A percentile compares a stretch with the other conserved stretches of the same genome.
phyloP scores from a whole-genome alignment of 2,888 invertebrate species.

The Ommatoiulus sabulosus region DNA sequence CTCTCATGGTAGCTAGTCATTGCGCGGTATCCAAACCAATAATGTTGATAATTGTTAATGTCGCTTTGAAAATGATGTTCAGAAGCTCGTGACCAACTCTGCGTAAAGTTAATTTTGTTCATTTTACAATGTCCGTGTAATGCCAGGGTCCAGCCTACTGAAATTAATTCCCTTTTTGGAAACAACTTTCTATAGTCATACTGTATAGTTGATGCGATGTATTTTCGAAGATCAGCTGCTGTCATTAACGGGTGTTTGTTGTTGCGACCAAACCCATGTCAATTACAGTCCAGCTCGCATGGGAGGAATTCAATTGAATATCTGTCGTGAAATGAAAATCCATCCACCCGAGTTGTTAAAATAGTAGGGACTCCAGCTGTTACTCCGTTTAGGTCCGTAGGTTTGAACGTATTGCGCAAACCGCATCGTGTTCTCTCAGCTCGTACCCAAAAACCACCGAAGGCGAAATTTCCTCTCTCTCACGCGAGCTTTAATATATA shows the following conservation, averaged over 20 bases:
- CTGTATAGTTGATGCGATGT: background rate
- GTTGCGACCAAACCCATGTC: background rate
- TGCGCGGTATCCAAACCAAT: background rate
- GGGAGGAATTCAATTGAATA: conserved; percentile 23
- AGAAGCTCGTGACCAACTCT: background rate
- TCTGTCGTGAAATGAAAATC: conserved; percentile 8
- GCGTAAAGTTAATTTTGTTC: background rate
- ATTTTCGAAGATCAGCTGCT: conserved; percentile 9
- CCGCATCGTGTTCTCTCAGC: background rate
- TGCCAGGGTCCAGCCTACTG: background rate
- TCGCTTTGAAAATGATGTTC: background rate
- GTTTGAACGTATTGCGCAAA: background rate
- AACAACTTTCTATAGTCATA: background rate
- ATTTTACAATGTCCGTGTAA: background rate
- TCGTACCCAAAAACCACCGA: conserved; percentile 8
- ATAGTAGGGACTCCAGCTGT: conserved; percentile 17
- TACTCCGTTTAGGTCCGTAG: background rate
- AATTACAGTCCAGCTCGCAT: background rate
- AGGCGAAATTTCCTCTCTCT: background rate
- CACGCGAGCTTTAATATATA: background rate
- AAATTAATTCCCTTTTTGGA: background rate
- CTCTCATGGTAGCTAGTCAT: background rate
- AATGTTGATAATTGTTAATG: background rate
- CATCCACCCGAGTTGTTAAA: conserved; percentile 10
- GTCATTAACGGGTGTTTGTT: conserved; percentile 35